Conservation (phyloP, 2,888 invertebrate species). For the Zelleria hepariella region DNA sequence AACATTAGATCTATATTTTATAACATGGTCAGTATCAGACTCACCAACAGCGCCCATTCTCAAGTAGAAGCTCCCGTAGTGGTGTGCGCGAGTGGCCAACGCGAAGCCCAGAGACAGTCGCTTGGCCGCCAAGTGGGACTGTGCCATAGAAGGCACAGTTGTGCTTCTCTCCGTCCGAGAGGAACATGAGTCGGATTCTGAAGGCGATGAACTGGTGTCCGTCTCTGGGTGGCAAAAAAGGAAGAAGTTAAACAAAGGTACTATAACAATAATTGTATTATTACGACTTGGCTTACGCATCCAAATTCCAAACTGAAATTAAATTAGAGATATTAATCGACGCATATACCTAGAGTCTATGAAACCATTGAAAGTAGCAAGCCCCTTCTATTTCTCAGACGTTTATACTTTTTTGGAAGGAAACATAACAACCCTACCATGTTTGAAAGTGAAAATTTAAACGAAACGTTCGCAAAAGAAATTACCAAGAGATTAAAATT, state of each 20-base stretch:
- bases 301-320: too few relatives aligned
- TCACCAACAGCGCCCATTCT: slow-evolving; percentile 93
- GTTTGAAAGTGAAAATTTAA: neutral
- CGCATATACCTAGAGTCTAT: too few relatives aligned
- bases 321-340: neutral
- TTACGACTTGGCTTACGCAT: too few relatives aligned
- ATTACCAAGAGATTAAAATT: neutral
- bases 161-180: slow-evolving; percentile 74
- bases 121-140: slow-evolving; percentile 51
- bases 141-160: slow-evolving; percentile 44
- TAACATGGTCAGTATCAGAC: slow-evolving; percentile 20
- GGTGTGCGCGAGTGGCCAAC: slow-evolving; percentile 74
- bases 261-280: neutral
- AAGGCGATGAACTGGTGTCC: slow-evolving; percentile 53
- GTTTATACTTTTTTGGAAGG: neutral
- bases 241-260: neutral
- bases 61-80: slow-evolving; percentile 93
- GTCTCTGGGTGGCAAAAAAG: slow-evolving; percentile 35
- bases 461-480: neutral
- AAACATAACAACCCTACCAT: neutral
- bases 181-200: slow-evolving; percentile 63
- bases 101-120: slow-evolving; percentile 66
- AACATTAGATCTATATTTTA: too few relatives aligned
- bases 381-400: too few relatives aligned
- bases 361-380: neutral